Base-by-base conservation (phyloP, 2,113 vertebrate genomes). In the Labrus mixtus region DNA sequence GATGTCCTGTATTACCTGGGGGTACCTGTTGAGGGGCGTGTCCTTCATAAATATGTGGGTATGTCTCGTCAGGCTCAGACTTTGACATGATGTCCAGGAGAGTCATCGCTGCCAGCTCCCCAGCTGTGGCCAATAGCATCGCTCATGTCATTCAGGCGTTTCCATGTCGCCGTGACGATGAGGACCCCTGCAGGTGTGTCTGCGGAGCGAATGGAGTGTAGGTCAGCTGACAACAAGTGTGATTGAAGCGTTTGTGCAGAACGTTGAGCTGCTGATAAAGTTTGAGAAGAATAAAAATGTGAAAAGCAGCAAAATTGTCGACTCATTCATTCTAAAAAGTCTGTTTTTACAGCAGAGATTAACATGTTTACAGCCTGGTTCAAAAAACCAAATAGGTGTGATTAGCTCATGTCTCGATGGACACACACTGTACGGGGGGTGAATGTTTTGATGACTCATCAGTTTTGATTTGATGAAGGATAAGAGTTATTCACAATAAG, bases 61-160 rank as follows among this genome's bases (percentile, higher is more conserved):
- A 19, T 77, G 37, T 68, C 25, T 66, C 64, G 20, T 11, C 69
- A 92, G 91, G 89, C 39, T 82, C 81, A 15, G 37, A 53, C 33
- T 92, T 90, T 1, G 90, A 92, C 63, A 85, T 92, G 89, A 92
- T 90, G 89, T 90, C 89, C 19, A 55, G 91, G 54, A 84, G 72
- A 63, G 90, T 92, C 54, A 87, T 91, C 6, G 89, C 91, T 0
- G 91, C 90, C 13, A 87, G 86, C 59, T 90, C 89, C 12, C 20
- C 23, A 0, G 1, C 70, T 0, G 86, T 92, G 36, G 91, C 87
- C 20, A 43, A 0, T 51, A 4, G 36, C 10, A 83, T 90, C 0
- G 63, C 84, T 16, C 55, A 66, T 33, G 78, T 82, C 41, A 53
- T 90, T 17, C 62, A 56, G 20, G 79, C 63, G 0, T 91, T 92